phyloP scores from a whole-genome alignment of 2,113 vertebrate species.

The Coracopsis vasa region DNA sequence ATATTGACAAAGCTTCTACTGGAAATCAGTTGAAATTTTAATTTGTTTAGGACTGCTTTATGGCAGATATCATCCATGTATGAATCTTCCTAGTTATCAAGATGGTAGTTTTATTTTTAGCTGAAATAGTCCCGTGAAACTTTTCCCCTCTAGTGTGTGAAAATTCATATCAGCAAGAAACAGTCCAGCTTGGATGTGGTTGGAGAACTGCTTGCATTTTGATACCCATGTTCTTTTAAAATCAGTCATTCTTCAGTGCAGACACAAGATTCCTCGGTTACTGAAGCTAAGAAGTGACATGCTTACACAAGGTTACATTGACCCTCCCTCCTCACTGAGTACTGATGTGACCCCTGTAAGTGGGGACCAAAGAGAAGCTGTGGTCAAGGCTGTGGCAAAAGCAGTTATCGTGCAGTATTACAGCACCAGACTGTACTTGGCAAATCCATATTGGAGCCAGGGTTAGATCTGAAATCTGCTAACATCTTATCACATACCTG shows the following conservation, averaged over 20 bases:
- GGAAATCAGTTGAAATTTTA: neutral
- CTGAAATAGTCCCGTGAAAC: neutral
- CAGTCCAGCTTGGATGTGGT: slow-evolving; percentile 23
- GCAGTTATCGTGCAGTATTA: rapidly evolving
- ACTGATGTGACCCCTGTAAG: neutral
- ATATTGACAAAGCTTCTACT: neutral
- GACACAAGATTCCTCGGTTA: slow-evolving; percentile 27
- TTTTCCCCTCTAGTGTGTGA: slow-evolving; percentile 46
- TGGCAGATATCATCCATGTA: neutral
- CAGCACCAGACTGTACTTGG: neutral
- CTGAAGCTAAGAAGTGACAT: neutral
- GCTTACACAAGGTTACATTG: neutral
- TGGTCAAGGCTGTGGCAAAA: neutral
- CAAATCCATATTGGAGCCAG: rapidly evolving
- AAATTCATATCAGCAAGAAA: slow-evolving; percentile 64
- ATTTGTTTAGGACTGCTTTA: neutral
- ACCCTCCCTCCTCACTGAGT: neutral
- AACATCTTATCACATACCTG: neutral
- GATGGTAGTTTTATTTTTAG: neutral
- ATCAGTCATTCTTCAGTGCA: slow-evolving; percentile 39
- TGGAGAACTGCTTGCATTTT: slow-evolving; percentile 48
- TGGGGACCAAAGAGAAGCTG: neutral
- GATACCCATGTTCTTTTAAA: slow-evolving; percentile 51
- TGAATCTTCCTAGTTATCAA: neutral
- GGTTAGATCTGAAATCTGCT: neutral